Evolutionary conservation across 2,888 invertebrate genomes (phyloP), one percentile per base, ranked within the genome.

Genomic region (Stenichneumon culpator): DNA sequence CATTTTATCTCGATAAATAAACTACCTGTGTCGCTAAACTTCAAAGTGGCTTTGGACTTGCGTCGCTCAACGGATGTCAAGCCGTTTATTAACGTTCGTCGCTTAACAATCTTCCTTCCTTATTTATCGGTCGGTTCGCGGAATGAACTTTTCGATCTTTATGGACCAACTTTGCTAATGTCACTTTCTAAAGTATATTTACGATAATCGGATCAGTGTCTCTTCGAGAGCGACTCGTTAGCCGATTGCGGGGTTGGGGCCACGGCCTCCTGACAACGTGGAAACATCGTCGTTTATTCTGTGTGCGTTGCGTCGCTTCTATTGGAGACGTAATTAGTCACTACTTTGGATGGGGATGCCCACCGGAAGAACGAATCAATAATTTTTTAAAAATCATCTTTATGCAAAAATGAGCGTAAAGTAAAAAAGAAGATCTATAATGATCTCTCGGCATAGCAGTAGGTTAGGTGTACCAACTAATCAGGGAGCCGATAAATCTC

Each of bases 151-250:
- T 2, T 69, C n/a, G 39, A 79, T 74, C 47, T 47, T 54, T 57
- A 70, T 63, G 68, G 47, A 44, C 75, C 28, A 50, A 75, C 70
- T 75, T 75, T 25, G 52, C 39, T 36, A 54, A 32, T 52, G 72
- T 79, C 68, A 72, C 25, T 75, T 65, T 77, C 57, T 65, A 79
- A 86, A 83, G 81, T 86, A 83, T 77, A 73, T 82, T 79, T 75
- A 79, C 72, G 65, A 79, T 79, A 83, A 83, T 87, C 82, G 79
- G 78, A 80, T 86, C 47, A 74, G 78, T 67, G 82, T 87, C 82
- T 77, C 69, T 73, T 74, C 73, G 72, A 44, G 54, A 72, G 44
- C 72, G 52, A 75, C 67, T 67, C 60, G 68, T 74, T 82, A 57
- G 60, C 68, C 83, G 67, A 84, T 82, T 79, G 70, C 70, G 77